Conservation (phyloP, 2,888 invertebrate genomes). For the Apodemia duryi region DNA sequence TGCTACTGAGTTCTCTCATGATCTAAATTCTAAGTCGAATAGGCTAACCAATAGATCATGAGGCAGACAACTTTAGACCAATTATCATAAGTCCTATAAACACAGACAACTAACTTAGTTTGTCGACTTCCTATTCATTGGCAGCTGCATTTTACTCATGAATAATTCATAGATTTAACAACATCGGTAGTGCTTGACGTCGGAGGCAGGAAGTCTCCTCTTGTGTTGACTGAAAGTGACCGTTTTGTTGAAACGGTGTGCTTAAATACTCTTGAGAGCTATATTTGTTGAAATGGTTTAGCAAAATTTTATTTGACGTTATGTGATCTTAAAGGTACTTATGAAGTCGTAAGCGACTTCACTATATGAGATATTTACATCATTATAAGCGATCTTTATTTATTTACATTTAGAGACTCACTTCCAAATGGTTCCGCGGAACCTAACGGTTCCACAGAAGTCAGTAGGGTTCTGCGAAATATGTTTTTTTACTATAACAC, state of each 20-base stretch:
- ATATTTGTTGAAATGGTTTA: constrained; percentile 30
- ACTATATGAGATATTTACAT: background rate
- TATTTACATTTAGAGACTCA: background rate
- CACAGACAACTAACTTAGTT: constrained; percentile 5
- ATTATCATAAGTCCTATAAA: background rate
- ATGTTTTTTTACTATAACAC: no score
- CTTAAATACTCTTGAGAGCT: constrained; percentile 31
- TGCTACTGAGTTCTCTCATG: no score
- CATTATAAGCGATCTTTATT: background rate
- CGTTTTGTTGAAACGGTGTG: constrained; percentile 34
- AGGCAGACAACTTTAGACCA: no score
- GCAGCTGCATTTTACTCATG: constrained; percentile 35
- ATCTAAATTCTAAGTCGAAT: no score
- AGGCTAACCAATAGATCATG: no score
- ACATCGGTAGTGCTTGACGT: constrained; percentile 45
- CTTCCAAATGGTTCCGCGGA: background rate
- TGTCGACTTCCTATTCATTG: constrained; percentile 26
- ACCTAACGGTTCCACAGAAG: no score
- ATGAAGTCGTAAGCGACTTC: background rate
- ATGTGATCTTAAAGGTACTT: constrained; percentile 18
- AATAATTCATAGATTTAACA: constrained; percentile 41
- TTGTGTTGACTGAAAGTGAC: constrained; percentile 40
- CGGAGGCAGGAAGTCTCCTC: constrained; percentile 50
- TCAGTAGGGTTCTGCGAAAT: no score
- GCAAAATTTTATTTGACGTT: constrained; percentile 20